These are phyloP conservation scores for Nothocercus julius DNA, from an alignment of 2,113 vertebrate species.

Conservation along the genomic window DNA sequence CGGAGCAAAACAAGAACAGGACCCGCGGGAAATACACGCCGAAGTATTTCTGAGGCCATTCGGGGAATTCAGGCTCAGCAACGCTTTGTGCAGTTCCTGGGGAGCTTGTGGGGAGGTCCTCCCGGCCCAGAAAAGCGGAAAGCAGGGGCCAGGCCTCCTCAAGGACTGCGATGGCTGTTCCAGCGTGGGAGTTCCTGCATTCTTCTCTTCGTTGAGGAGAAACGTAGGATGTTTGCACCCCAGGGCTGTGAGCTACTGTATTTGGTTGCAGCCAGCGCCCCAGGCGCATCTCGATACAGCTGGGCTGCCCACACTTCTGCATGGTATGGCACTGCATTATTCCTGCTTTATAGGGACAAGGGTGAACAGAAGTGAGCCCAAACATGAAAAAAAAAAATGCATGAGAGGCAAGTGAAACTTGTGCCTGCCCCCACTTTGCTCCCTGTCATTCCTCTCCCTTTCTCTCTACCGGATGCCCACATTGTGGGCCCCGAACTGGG, in stretches of 20 bases:
- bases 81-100: not conserved
- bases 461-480: not conserved
- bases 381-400: not conserved
- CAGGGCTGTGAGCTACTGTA: not conserved
- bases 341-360: not conserved
- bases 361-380: not conserved
- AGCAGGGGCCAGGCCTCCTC: not conserved
- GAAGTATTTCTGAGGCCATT: not conserved
- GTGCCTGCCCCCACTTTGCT: not conserved
- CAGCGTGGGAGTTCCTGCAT: slow-evolving; percentile 45
- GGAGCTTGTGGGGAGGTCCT: not conserved
- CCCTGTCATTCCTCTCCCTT: not conserved
- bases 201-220: not conserved
- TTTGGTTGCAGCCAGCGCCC: not conserved
- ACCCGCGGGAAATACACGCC: not conserved
- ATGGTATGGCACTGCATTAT: not conserved
- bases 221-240: not conserved
- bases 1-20: not conserved
- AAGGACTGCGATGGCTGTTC: slow-evolving; percentile 17
- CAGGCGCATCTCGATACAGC: accelerated
- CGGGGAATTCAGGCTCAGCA: not conserved
- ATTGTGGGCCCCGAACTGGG: not conserved
- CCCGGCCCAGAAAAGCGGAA: slow-evolving; percentile 19
- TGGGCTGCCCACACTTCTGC: not conserved
- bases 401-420: not conserved